phyloP scores from a whole-genome alignment of 2,113 vertebrate genomes.

The Chroicocephalus ridibundus region DNA sequence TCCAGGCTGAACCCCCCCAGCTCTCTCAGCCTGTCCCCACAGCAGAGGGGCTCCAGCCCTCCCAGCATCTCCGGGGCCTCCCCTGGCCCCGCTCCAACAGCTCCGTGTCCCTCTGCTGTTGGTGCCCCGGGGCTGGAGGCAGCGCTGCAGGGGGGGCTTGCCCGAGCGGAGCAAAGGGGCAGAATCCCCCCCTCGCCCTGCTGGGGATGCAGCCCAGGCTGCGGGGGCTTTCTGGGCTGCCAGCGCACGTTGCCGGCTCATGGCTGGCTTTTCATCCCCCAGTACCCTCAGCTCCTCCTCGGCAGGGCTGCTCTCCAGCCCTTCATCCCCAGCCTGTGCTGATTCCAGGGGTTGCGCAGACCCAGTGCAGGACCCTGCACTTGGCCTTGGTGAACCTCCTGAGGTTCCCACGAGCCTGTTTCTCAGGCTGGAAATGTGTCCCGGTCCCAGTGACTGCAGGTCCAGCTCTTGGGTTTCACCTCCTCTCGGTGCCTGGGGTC shows the following conservation, averaged over 20 bases:
- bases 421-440: background rate
- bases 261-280: background rate
- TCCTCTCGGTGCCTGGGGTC: background rate
- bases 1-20: background rate
- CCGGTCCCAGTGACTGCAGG: background rate
- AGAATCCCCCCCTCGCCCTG: background rate
- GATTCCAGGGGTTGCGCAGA: accelerated
- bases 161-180: background rate
- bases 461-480: background rate
- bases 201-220: background rate
- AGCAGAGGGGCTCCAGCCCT: background rate
- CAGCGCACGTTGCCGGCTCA: background rate
- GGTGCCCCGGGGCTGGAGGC: background rate
- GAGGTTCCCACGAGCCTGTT: background rate
- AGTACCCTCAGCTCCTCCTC: background rate
- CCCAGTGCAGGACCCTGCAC: background rate
- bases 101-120: background rate
- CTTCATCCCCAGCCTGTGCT: background rate
- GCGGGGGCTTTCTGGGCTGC: background rate
- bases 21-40: background rate
- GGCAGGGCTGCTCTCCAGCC: background rate
- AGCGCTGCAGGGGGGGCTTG: background rate
- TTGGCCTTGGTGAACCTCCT: background rate
- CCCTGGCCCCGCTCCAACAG: background rate
- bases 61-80: background rate